Evolutionary conservation across 64 coral and sea anemone species (phyloP).

Genomic region (Acropora yongei): DNA sequence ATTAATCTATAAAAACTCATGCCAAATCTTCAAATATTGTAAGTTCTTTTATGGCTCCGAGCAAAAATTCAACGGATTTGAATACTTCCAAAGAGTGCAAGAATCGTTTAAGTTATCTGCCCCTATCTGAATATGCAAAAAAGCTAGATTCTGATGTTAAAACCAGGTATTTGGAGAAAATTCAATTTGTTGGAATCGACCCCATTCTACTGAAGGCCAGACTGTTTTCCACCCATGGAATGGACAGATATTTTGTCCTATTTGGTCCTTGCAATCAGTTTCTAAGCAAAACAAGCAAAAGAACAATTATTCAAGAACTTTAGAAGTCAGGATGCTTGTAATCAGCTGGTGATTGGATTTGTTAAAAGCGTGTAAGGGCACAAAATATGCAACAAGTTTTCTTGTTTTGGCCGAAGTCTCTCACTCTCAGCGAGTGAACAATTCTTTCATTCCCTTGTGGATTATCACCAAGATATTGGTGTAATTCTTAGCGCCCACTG

Average conservation of each 20-base stretch:
- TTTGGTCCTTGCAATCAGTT: constrained; percentile 19
- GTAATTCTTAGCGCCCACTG: constrained; percentile 18
- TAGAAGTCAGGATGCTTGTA: too few species aligned
- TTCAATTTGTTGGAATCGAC: constrained; percentile 44
- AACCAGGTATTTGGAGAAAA: constrained; percentile 55
- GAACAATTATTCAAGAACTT: too few species aligned
- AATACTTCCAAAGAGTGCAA: not conserved
- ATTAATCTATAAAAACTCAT: too few species aligned
- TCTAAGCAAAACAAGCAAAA: too few species aligned
- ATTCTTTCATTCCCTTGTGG: constrained; percentile 26
- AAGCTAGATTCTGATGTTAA: constrained; percentile 48
- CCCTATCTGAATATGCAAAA: constrained; percentile 50
- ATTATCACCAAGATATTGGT: constrained; percentile 40
- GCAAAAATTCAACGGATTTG: not conserved
- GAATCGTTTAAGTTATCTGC: not conserved
- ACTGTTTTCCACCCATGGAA: constrained; percentile 42
- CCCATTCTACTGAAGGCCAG: constrained; percentile 28
- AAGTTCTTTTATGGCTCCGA: too few species aligned
- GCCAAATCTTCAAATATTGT: too few species aligned
- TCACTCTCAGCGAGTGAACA: too few species aligned
- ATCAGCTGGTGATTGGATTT: too few species aligned
- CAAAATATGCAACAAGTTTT: too few species aligned
- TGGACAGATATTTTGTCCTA: constrained; percentile 20
- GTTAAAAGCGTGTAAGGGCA: too few species aligned
- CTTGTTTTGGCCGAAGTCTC: too few species aligned